Base-by-base conservation (phyloP, 2,888 invertebrate species). In the Archips crataeganus region DNA sequence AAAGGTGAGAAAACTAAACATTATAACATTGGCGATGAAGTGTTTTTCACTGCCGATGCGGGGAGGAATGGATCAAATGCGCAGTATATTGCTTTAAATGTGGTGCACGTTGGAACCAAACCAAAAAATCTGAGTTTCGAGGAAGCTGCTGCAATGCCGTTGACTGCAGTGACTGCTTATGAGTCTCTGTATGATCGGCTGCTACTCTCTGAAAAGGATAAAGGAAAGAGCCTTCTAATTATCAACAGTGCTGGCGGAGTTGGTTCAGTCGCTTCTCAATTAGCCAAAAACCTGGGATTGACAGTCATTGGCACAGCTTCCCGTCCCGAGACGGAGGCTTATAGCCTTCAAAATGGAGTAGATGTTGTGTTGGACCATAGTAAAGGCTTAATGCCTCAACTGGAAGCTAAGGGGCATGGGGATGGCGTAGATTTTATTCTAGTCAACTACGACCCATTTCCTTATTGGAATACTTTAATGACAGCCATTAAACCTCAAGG, bases 201-300 rank as follows among this genome's bases (percentile, higher is more conserved):
- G 57, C 71, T 84, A 23, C 54, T 94, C n/a, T 84, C 91, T 13
- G 88, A 88, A 36, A 90, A 90, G 74, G 92, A 93, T 78, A 87
- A 83, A 76, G 91, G 90, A 2, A 93, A 90, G 77, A 81, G 88
- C 39, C 77, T 94, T 8, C 79, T 93, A 64, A 85, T 94, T 39
- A 90, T 94, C 60, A 94, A 93, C 71, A 94, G 93, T 77, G 90
- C 88, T 2, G 94, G 93, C 0, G 94, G 94, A 39, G 93, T 93
- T 0, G 94, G 94, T 0, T 88, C 92, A 6, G 81, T 93, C 0
- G 93, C 93, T 9, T 85, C 90, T 23, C 94, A 94, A 76, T 75
- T 93, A 9, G 91, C 87, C 1, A 90, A 87, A 75, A 85, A 89
- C 74, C 78, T 90, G n/a, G 92, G 92, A 0, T 81, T 94, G 0